Base-by-base conservation (phyloP, 1,140 invertebrate genomes). In the Homalodisca vitripennis region DNA sequence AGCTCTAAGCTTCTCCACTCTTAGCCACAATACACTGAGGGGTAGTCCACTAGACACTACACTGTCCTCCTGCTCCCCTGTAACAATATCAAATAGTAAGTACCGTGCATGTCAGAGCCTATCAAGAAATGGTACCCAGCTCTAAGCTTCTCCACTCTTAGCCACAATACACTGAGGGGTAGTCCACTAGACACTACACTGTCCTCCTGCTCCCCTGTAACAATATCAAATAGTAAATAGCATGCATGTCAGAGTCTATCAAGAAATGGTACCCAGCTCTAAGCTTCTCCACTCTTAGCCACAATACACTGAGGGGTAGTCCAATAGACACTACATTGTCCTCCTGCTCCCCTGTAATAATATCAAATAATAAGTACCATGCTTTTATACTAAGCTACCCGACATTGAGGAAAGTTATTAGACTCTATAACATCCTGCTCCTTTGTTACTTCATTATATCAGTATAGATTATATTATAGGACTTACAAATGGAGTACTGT, bases 161-260 rank as follows among this genome's bases (percentile, higher is more conserved):
- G 78, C 88, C 88, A 90, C 29, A 90, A 78, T 73, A 88, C 85
- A 72, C 86, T 84, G 70, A 88, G 79, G 2, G 88, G 87, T 66
- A 89, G 75, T 67, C 84, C 83, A 3, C 86, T 88, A 30, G 80
- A 80, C 53, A 89, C 76, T 69, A 89, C 82, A 3, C 84, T 73
- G 75, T 89, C 87, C 77, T 90, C 88, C 75, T 85, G 80, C 32
- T 85, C 84, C 34, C 85, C 78, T 82, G 29, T 10, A 73, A 74
- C 77, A 72, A 68, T 29, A 70, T 46, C 57, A 63, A 62, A 62
- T 20, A 24, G 24, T 13, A 62, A 12, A 26, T 14, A 67, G 2
- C 24, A 24, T 3, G n/a, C 12, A 53, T 53, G 27, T 53, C 47
- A 71, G 78, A 64, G 80, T 79, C 77, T 32, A 86, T 81, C 13